phyloP scores from a whole-genome alignment of 2,888 invertebrate species.

The Theretra japonica region DNA sequence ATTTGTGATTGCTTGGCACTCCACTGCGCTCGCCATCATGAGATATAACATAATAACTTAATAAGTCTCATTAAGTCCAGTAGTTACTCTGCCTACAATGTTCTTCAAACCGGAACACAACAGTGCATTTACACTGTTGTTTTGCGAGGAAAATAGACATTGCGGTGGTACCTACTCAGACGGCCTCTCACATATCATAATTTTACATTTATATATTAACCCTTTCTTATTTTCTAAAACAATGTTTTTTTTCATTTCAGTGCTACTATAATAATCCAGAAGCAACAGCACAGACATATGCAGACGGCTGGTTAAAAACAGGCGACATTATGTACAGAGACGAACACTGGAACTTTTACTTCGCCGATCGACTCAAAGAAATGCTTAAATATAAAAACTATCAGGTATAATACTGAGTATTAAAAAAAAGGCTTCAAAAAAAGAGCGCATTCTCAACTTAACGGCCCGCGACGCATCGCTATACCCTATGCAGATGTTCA shows the following conservation, averaged over 20 bases:
- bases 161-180: too few species aligned
- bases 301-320: constrained; percentile 57
- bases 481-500: too few species aligned
- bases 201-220: background rate
- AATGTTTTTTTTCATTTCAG: constrained; percentile 38
- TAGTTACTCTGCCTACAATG: too few species aligned
- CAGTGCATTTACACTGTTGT: too few species aligned
- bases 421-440: background rate
- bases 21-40: too few species aligned
- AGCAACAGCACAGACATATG: constrained; percentile 59
- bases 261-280: constrained; percentile 53
- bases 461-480: too few species aligned
- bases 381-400: constrained; percentile 62
- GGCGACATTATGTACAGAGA: constrained; percentile 61
- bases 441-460: too few species aligned
- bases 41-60: too few species aligned
- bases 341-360: constrained; percentile 52
- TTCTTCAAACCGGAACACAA: too few species aligned
- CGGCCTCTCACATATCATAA: background rate
- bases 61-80: too few species aligned
- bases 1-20: too few species aligned
- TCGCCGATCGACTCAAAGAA: constrained; percentile 56
- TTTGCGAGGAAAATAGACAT: too few species aligned
- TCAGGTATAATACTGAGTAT: constrained; percentile 52
- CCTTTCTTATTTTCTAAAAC: background rate